Conservation (phyloP, 2,888 invertebrate genomes). For the Acanthococcus lagerstroemiae region DNA sequence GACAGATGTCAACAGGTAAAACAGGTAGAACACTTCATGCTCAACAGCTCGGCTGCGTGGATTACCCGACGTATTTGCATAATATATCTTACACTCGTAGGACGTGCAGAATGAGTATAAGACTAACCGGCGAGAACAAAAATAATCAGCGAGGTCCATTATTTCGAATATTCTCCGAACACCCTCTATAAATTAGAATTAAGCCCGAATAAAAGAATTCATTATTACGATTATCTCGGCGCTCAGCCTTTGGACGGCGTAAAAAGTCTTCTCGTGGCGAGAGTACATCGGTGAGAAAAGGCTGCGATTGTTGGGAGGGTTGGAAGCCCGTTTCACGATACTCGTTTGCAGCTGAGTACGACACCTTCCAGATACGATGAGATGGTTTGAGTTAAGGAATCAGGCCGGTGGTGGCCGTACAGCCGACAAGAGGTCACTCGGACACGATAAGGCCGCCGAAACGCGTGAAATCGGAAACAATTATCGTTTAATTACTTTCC, state of each 20-base stretch:
- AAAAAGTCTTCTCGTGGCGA: too few relatives aligned
- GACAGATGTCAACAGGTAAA: neutral
- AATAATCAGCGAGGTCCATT: neutral
- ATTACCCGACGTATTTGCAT: neutral
- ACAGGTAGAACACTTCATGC: conserved; percentile 2
- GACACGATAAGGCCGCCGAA: neutral
- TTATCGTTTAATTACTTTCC: neutral
- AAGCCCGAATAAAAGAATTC: neutral
- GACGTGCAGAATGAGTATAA: neutral
- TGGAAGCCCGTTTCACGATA: neutral
- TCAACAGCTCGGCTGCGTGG: neutral
- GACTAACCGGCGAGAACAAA: neutral
- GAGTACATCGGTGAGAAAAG: neutral
- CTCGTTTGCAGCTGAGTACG: too few relatives aligned
- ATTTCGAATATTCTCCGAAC: conserved; percentile 1
- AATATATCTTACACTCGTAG: neutral
- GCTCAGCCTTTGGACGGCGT: neutral
- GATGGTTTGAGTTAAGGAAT: neutral
- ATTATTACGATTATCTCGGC: neutral
- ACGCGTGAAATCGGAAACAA: neutral
- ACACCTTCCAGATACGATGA: too few relatives aligned
- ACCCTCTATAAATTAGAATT: conserved; percentile 6
- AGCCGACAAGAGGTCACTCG: neutral
- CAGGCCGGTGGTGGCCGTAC: neutral
- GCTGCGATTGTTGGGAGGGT: neutral